Evolutionary conservation across 2,113 vertebrate species (phyloP).

Genomic region (Bos javanicus): DNA sequence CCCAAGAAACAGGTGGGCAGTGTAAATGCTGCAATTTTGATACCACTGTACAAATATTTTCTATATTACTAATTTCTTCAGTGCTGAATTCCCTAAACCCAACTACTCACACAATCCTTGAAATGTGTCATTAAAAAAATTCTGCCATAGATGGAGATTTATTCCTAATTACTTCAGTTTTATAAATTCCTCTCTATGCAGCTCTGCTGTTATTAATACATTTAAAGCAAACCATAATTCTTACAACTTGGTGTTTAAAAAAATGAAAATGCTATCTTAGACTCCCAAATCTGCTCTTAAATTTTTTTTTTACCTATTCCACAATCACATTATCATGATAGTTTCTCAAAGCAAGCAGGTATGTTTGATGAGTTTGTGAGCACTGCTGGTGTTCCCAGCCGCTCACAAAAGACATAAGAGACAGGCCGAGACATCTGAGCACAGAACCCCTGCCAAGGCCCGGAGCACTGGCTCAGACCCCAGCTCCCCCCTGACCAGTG

Average conservation of each 20-base stretch:
- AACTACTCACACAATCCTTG: background rate
- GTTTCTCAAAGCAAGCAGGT: background rate
- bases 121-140: background rate
- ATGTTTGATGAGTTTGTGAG: background rate
- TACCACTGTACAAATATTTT: rapidly evolving
- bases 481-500: rapidly evolving
- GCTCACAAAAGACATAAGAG: background rate
- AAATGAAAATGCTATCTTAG: background rate
- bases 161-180: background rate
- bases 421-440: background rate
- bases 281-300: background rate
- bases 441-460: background rate
- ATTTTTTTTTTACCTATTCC: background rate
- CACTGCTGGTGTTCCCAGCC: background rate
- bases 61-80: background rate
- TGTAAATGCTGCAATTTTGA: too few relatives aligned
- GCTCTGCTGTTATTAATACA: background rate
- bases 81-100: background rate
- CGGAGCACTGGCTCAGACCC: background rate
- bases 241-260: background rate
- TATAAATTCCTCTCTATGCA: background rate
- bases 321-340: background rate
- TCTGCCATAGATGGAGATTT: background rate
- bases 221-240: background rate
- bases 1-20: background rate